Evolutionary conservation across 2,797 vertebrate species (phyloP), one percentile per base, ranked within the genome.

Genomic region (Darevskia mixta): DNA sequence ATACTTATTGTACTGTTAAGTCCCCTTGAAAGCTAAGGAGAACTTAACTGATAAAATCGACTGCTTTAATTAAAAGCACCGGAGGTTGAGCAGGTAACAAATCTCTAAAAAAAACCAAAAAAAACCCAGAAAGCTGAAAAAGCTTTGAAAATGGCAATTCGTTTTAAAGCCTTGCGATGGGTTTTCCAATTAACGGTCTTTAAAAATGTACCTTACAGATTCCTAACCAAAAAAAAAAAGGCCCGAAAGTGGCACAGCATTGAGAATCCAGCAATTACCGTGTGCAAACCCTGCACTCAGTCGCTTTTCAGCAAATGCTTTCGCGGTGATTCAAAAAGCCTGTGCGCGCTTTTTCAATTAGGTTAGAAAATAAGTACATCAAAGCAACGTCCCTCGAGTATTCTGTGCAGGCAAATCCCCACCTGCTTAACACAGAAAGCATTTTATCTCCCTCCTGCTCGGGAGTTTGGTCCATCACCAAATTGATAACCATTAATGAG

Each of bases 391-490:
- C 83, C 67, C 45, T 69, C 41, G 87, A 86, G 15, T 41, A 77
- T 35, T 2, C 58, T n/a, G 0, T 85, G 72, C 86, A 91, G 13
- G 32, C 86, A 91, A 91, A 88, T 84, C 75, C n/a, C 23, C 38
- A 76, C 4, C 38, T 77, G 23, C 69, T 85, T 64, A 79, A 49
- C 71, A 86, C 38, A 86, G 61, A 89, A 92, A 93, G 32, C 0
- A 32, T 86, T 92, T 93, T 69, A 79, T 89, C 80, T 91, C 85
- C 45, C 86, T 89, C 66, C 92, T 73, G 8, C 87, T 61, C 71
- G 77, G 35, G 58, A 85, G 91, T 94, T 93, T 95, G 96, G 96
- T 96, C 94, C 93, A 91, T 85, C 91, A 95, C 76, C 87, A 95
- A 93, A 93, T 75, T 6, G 27, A 79, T 78, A 86, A 79, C 81